Evolutionary conservation across 2,888 invertebrate genomes (phyloP).

Genomic region (Hypolimnas misippus): DNA sequence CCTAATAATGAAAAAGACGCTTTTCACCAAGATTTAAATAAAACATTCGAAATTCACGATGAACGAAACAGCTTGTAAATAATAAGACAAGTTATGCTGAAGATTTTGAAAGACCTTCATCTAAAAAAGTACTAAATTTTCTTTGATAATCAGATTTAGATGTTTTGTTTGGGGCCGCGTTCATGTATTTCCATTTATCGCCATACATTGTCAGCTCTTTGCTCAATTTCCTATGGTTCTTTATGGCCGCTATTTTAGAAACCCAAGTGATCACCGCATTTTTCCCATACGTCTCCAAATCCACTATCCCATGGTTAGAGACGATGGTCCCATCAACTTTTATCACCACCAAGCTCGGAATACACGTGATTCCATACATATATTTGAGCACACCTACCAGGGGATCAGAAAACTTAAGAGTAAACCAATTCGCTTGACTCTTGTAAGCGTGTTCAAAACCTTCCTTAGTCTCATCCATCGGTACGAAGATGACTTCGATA

Average conservation of each 20-base stretch:
- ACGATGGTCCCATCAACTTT: constrained; percentile 60
- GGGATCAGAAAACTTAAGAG: constrained; percentile 60
- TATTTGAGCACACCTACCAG: constrained; percentile 57
- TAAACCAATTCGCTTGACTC: constrained; percentile 76
- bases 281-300: constrained; percentile 66
- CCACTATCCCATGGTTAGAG: constrained; percentile 61
- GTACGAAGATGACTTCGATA: constrained; percentile 70
- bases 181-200: constrained; percentile 56
- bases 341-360: constrained; percentile 63
- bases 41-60: no score
- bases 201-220: constrained; percentile 63
- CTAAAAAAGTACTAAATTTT: constrained; percentile 46
- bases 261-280: constrained; percentile 73
- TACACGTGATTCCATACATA: constrained; percentile 61
- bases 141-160: constrained; percentile 49
- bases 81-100: neutral
- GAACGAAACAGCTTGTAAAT: neutral
- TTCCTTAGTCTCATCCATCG: constrained; percentile 60
- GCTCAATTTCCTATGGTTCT: constrained; percentile 52
- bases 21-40: neutral
- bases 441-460: constrained; percentile 55
- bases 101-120: neutral
- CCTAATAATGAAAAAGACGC: no score
- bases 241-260: constrained; percentile 48
- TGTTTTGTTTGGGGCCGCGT: constrained; percentile 21